phyloP scores from a whole-genome alignment of 1,140 invertebrate species.

The Araneus ventricosus region DNA sequence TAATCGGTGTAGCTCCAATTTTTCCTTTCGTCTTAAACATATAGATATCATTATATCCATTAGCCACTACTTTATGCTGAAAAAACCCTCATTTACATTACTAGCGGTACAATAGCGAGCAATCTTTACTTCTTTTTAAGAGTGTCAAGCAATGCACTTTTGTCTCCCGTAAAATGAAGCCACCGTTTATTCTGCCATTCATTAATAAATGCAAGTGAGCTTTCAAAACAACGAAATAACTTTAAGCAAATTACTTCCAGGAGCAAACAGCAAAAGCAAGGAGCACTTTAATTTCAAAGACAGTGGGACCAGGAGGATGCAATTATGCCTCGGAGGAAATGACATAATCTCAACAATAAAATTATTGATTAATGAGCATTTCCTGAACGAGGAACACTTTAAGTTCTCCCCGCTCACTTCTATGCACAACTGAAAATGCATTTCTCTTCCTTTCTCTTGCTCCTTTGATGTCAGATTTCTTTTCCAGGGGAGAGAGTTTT shows the following conservation, averaged over 20 bases:
- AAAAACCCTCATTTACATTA: too few relatives aligned
- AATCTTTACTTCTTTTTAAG: background rate
- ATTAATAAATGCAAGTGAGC: slow-evolving; percentile 27
- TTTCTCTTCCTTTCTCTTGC: background rate
- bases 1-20: too few relatives aligned
- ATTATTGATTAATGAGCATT: slow-evolving; percentile 70
- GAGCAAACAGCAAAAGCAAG: background rate
- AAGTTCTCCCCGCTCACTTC: slow-evolving; percentile 36
- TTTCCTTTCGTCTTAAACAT: too few relatives aligned
- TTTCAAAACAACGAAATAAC: slow-evolving; percentile 42
- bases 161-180: background rate
- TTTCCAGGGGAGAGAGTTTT: background rate
- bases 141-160: background rate
- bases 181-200: slow-evolving; percentile 9
- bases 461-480: slow-evolving; percentile 16
- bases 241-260: slow-evolving; percentile 41
- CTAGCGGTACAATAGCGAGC: background rate
- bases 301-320: slow-evolving; percentile 47
- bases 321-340: slow-evolving; percentile 68
- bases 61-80: too few relatives aligned
- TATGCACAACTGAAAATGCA: background rate
- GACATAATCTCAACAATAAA: slow-evolving; percentile 71
- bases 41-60: too few relatives aligned
- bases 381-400: slow-evolving; percentile 59
- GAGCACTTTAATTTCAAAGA: slow-evolving; percentile 60